Evolutionary conservation across 2,113 vertebrate species (phyloP).

Genomic region (Thalassarche chlororhynchos): DNA sequence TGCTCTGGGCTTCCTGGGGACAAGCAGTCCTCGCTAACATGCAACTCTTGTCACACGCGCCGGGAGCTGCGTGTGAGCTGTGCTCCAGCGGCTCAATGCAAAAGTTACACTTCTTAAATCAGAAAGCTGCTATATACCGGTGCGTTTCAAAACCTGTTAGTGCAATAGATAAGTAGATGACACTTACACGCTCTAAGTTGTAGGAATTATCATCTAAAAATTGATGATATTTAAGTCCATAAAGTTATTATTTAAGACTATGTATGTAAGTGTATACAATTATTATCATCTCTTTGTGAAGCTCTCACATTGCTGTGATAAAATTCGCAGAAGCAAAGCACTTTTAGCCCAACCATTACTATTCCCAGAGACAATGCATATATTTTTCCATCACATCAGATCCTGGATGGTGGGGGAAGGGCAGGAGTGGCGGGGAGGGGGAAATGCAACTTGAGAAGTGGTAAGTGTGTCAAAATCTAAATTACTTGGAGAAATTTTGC

Average conservation of each 20-base stretch:
- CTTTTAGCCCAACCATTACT: not conserved
- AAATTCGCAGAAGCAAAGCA: not conserved
- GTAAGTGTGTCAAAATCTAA: constrained; percentile 45
- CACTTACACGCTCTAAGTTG: rapidly evolving
- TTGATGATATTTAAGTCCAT: not conserved
- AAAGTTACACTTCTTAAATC: not conserved
- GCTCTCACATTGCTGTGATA: not conserved
- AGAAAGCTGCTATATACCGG: not conserved
- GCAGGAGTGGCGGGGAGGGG: not conserved
- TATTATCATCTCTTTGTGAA: not conserved
- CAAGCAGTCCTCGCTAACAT: not conserved
- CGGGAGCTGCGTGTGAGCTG: not conserved
- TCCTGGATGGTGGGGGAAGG: not conserved
- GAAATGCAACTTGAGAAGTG: constrained; percentile 33
- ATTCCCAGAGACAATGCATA: constrained; percentile 27
- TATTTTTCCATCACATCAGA: constrained; percentile 48
- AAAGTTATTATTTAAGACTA: not conserved
- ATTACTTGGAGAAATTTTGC: constrained; percentile 33
- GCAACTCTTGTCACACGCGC: not conserved
- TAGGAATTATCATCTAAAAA: not conserved
- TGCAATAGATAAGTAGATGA: not conserved
- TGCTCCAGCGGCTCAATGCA: not conserved
- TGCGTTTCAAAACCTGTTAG: rapidly evolving
- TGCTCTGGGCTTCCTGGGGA: not conserved
- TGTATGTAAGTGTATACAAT: rapidly evolving